Base-by-base conservation (phyloP, 2,888 invertebrate genomes). In the Sarcophaga subvicina region DNA sequence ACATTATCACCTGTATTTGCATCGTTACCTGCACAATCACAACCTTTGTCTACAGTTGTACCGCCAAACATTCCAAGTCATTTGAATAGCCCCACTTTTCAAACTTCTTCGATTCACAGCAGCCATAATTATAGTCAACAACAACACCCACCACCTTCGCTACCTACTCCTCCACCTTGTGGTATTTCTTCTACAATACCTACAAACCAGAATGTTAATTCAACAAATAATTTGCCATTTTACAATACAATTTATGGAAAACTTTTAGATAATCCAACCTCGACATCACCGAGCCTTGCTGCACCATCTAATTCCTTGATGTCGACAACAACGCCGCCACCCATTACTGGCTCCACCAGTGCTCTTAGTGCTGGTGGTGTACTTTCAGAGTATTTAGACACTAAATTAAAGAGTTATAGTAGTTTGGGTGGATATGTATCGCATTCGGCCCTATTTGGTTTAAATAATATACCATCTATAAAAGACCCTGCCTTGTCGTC, bases 181-280 rank as follows among this genome's bases (percentile, higher is more conserved):
- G 80, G 73, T 11, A 54, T 73, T n/a, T 45, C 79, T 12, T 80
- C 85, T 11, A 77, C 83, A 20, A 37, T 70, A 22, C 77, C 62
- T 71, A 47, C 81, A 11, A 49, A 49, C 69, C 17, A 79, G 66
- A 37, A 11, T 71, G 62, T 66, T 14, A 85, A 89, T 72, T 49
- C 88, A 82, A 71, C 83, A 75, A 89, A 80, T 47, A 89, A 89
- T 86, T 86, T 93, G 80, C 93, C 93, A 3, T 93, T 91, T 67
- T 93, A 93, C 76, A 93, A 93, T 78, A 93, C 93, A 8, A 92
- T 93, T 25, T 93, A 93, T 94, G 90, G 94, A 92, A 90, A 94
- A 93, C 90, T 95, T 93, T 93, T 95, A 93, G 95, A 95, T 93
- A 90, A 85, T 80, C 22, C 77, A 5, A 67, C 77, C 2, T 63